Base-by-base conservation (phyloP, 2,113 vertebrate species). In the Erinaceus europaeus region DNA sequence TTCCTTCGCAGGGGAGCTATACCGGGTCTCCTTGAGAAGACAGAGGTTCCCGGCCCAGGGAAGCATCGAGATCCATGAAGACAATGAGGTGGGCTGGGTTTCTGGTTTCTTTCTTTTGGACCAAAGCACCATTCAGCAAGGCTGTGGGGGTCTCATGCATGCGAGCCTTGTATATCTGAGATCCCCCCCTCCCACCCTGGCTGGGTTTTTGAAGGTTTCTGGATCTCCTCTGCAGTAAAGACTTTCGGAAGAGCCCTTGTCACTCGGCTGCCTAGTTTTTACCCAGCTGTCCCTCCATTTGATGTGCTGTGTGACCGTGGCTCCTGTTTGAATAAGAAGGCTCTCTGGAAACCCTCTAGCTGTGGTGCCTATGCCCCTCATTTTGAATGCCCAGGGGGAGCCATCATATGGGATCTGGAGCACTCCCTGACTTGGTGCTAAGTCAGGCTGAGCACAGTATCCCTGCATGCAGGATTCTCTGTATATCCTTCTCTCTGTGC, bases 61-160 rank as follows among this genome's bases (percentile, higher is more conserved):
- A 95, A 99, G 98, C 96, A 97, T 98, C 21, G 99, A 99, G 93
- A 98, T 98, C 57, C 97, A 98, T 0, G 99, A 99, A 40, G 98
- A 98, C 78, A 95, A 55, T 23, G 98, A 99, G 98, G 99, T 99
- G 96, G 93, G 97, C 76, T 57, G 61, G 4, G 67, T 86, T 90
- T 75, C 25, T 20, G 38, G 29, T n/a, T n/a, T n/a, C n/a, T n/a
- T n/a, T n/a, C n/a, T n/a, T n/a, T n/a, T n/a, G n/a, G n/a, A n/a
- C n/a, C n/a, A n/a, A n/a, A n/a, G n/a, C n/a, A n/a, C n/a, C n/a
- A n/a, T n/a, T n/a, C n/a, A n/a, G n/a, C n/a, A n/a, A n/a, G n/a
- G n/a, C n/a, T n/a, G n/a, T n/a, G n/a, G n/a, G n/a, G n/a, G n/a
- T n/a, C n/a, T n/a, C n/a, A n/a, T n/a, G n/a, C n/a, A n/a, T n/a